A percentile compares a stretch with the other conserved stretches of the same genome.
These are phyloP conservation scores for Cygnus olor DNA, from an alignment of 2,797 vertebrate species.

Conservation along the genomic window DNA sequence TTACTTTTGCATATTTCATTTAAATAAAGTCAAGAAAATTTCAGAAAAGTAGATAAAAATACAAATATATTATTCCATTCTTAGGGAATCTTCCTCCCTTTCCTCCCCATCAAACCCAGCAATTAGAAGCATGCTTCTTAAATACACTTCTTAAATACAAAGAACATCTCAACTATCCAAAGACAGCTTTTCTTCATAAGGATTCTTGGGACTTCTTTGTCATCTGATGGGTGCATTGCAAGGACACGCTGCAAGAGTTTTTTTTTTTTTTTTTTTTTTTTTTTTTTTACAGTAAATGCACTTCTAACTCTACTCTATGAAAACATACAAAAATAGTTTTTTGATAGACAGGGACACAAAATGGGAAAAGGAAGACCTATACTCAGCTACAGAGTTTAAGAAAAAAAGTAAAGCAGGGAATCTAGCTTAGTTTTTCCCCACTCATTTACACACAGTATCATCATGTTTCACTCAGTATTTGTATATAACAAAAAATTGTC, in stretches of 20 bases:
- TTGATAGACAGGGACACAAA: background rate
- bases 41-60: background rate
- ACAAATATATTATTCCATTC: background rate
- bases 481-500: background rate
- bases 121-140: background rate
- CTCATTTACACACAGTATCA: background rate
- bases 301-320: background rate
- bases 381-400: background rate
- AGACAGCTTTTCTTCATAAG: background rate
- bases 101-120: background rate
- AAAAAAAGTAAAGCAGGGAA: background rate
- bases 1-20: background rate
- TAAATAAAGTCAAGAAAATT: background rate
- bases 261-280: too few relatives aligned
- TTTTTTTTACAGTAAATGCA: background rate
- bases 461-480: background rate
- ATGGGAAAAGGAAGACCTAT: background rate
- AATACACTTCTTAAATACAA: background rate
- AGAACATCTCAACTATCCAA: background rate
- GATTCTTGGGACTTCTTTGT: background rate
- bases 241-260: accelerated
- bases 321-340: background rate
- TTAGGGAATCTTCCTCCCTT: background rate
- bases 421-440: background rate
- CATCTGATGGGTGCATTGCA: background rate